Conservation (phyloP, 2,888 invertebrate species). For the Nomada goodeniana region DNA sequence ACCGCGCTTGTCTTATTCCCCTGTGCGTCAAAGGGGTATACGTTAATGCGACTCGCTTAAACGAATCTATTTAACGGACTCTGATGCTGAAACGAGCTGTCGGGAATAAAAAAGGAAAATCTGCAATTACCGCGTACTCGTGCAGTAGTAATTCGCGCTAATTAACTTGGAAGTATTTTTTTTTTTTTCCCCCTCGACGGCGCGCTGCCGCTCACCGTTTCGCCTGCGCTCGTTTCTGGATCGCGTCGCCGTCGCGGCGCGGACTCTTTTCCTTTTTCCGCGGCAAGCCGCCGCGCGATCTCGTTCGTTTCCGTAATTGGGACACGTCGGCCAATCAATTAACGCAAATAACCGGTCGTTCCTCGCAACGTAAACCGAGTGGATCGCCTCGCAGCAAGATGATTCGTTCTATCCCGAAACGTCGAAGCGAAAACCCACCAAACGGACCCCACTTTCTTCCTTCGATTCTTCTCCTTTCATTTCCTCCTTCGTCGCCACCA, state of each 20-base stretch:
- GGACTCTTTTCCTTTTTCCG: constrained; percentile 15
- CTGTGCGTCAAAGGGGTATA: constrained; percentile 19
- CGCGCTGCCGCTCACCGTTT: constrained; percentile 31
- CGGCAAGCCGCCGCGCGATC: not conserved
- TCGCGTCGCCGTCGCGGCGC: constrained; percentile 13
- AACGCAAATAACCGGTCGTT: constrained; percentile 27
- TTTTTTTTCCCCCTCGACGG: constrained; percentile 23
- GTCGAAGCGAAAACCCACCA: constrained; percentile 1
- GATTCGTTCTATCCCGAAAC: constrained; percentile 17
- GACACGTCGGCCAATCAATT: constrained; percentile 42
- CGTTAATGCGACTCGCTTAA: constrained; percentile 52
- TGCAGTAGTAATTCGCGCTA: constrained; percentile 57
- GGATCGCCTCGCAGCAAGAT: constrained; percentile 48
- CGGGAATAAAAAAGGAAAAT: constrained; percentile 49
- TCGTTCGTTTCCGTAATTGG: constrained; percentile 30
- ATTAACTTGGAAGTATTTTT: constrained; percentile 55
- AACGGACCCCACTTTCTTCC: constrained; percentile 8
- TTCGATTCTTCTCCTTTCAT: not conserved
- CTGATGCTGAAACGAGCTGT: constrained; percentile 53
- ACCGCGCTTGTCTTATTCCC: not conserved
- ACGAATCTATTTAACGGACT: constrained; percentile 45
- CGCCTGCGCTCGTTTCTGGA: not conserved
- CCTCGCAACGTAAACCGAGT: constrained; percentile 27
- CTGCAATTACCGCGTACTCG: constrained; percentile 59
- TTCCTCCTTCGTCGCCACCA: constrained; percentile 7